Conservation (phyloP, 2,113 vertebrate species). For the Pontoporia blainvillei region DNA sequence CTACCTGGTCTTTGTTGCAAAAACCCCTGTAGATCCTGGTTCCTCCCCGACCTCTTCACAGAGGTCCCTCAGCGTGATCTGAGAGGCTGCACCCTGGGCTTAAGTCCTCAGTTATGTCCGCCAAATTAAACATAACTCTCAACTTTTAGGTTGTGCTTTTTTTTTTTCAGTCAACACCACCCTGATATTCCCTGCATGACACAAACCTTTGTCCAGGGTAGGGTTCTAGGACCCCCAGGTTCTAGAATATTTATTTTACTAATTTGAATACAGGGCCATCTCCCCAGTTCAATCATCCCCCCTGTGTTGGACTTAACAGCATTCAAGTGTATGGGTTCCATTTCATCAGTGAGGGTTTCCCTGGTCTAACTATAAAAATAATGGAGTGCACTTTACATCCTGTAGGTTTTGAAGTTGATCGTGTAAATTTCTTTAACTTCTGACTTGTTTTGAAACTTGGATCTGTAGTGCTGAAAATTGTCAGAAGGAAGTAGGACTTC, state of each 20-base stretch:
- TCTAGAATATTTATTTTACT: not conserved
- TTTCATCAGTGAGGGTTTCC: not conserved
- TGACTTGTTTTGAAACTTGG: not conserved
- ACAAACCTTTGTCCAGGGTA: fast-evolving
- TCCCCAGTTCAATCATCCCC: fast-evolving
- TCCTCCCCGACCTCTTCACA: fast-evolving
- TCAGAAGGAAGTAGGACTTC: not conserved
- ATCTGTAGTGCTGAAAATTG: too few species aligned
- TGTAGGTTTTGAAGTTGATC: not conserved
- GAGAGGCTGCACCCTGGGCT: not conserved
- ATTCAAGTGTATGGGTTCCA: not conserved
- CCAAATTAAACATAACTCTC: too few species aligned
- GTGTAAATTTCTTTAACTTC: not conserved
- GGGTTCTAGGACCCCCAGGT: not conserved
- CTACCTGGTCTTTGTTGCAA: not conserved
- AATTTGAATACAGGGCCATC: not conserved
- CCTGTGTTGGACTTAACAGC: fast-evolving
- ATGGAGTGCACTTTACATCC: not conserved
- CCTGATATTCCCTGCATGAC: fast-evolving
- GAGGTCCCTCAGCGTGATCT: fast-evolving
- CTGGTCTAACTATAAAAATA: not conserved
- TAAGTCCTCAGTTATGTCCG: fast-evolving
- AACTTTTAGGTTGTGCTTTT: too few species aligned
- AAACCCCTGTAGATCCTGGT: not conserved
- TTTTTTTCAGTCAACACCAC: too few species aligned